Conservation (phyloP, 2,113 vertebrate species). For the Phycodurus eques region DNA sequence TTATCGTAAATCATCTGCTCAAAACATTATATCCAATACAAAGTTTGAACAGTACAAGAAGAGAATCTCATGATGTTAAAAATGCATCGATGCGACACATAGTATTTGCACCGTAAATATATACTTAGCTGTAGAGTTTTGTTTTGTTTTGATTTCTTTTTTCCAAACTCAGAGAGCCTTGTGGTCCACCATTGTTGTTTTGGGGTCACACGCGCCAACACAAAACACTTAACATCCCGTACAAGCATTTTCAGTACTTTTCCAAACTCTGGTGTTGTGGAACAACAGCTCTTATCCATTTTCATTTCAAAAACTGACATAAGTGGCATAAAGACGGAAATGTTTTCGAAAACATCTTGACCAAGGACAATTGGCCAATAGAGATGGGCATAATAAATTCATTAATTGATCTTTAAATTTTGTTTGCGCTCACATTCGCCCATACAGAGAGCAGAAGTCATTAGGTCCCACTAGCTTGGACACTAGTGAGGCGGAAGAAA, state of each 20-base stretch:
- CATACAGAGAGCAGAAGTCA: too few relatives aligned
- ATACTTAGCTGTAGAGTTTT: background rate
- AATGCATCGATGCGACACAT: background rate
- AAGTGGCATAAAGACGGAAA: background rate
- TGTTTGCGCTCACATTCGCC: too few relatives aligned
- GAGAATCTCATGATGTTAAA: background rate
- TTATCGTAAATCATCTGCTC: background rate
- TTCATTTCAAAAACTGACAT: background rate
- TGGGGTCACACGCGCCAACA: background rate
- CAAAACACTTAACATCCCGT: background rate
- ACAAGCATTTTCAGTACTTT: background rate
- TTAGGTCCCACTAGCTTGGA: too few relatives aligned
- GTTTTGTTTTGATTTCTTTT: background rate
- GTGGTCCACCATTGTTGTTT: background rate
- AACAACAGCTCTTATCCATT: too few relatives aligned
- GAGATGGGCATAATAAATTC: too few relatives aligned
- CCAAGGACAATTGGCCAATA: too few relatives aligned
- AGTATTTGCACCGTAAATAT: background rate
- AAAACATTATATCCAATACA: background rate
- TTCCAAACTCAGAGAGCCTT: background rate
- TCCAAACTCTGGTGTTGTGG: too few relatives aligned
- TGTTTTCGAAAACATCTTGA: too few relatives aligned
- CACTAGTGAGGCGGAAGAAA: too few relatives aligned
- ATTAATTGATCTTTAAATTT: too few relatives aligned
- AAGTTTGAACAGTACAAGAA: background rate